Evolutionary conservation across 2,888 invertebrate genomes (phyloP), one percentile per base, ranked within the genome.

Genomic region (Galerucella calmariensis): DNA sequence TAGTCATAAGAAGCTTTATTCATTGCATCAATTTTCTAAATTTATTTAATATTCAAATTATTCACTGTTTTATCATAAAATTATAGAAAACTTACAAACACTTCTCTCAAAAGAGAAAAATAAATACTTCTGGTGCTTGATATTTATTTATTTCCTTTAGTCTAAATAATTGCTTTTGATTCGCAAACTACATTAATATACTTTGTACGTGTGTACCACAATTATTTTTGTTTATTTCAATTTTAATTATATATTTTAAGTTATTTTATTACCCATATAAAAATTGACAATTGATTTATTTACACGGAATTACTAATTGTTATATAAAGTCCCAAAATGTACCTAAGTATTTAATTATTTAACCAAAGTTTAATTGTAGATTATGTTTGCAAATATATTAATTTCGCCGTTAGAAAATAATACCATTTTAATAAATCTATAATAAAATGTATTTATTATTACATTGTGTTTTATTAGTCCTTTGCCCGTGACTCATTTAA

Each of bases 331-430:
- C 51, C 8, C 14, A 14, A 51, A 6, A 51, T 14, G 51, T 51
- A 51, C 35, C 35, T 9, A 53, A 53, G 14, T 53, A 53, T 16
- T 53, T 20, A 56, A 56, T 56, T 16, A 56, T 16, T 16, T 56
- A 56, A 56, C 56, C 56, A 56, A 56, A 56, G 56, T 56, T 16
- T 56, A 20, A 56, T 56, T 48, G 48, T 48, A 48, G 48, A 48
- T 12, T 12, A 48, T 48, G 48, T 48, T 53, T 48, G 11, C 48
- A 48, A 51, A n/a, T 51, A 51, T n/a, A n/a, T 51, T n/a, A n/a
- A 51, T 51, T 51, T 8, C 12, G 14, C 51, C n/a, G 51, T 51
- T 51, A 51, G 35, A 41, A 41, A 35, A 46, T 6, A 46, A 46
- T 46, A 46, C 14, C 5, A 56, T 16, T 56, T 9, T 56, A 56